Evolutionary conservation across 1,140 invertebrate genomes (phyloP).

Genomic region (Rhagoletis pomonella): DNA sequence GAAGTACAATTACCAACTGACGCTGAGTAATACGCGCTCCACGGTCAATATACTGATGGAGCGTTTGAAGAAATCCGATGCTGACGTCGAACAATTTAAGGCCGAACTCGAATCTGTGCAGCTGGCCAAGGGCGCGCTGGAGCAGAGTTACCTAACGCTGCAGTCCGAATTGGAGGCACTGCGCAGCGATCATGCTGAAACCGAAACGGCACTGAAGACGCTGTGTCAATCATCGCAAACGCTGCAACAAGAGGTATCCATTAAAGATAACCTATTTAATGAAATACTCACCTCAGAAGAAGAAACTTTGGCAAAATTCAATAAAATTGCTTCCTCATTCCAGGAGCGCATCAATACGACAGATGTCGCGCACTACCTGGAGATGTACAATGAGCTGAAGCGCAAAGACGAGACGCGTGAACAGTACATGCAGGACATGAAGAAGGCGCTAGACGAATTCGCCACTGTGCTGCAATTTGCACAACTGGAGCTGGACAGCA

Average conservation of each 20-base stretch:
- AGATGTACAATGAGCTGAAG: conserved; percentile 69
- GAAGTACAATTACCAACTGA: conserved; percentile 75
- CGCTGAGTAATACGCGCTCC: conserved; percentile 74
- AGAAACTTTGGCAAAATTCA: conserved; percentile 74
- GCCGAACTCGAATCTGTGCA: conserved; percentile 74
- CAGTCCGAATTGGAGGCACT: conserved; percentile 70
- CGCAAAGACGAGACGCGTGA: conserved; percentile 72
- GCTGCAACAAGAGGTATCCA: conserved; percentile 71
- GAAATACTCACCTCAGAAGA: conserved; percentile 71
- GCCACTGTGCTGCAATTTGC: conserved; percentile 72
- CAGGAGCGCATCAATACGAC: conserved; percentile 72
- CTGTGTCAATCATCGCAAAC: conserved; percentile 66
- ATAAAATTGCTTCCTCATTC: conserved; percentile 74
- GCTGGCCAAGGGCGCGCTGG: conserved; percentile 73
- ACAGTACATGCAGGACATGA: conserved; percentile 72
- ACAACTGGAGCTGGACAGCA: conserved; percentile 71
- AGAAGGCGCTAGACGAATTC: conserved; percentile 72
- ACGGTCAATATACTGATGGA: conserved; percentile 76
- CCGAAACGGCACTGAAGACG: conserved; percentile 63
- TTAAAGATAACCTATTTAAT: conserved; percentile 72
- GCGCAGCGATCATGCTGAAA: conserved; percentile 70
- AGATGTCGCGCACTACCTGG: conserved; percentile 69
- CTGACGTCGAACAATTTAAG: conserved; percentile 76
- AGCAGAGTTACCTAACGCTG: conserved; percentile 73
- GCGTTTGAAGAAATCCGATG: conserved; percentile 75